These are phyloP conservation scores for Panorpa germanica DNA, from an alignment of 2,888 invertebrate genomes.

Conservation along the genomic window DNA sequence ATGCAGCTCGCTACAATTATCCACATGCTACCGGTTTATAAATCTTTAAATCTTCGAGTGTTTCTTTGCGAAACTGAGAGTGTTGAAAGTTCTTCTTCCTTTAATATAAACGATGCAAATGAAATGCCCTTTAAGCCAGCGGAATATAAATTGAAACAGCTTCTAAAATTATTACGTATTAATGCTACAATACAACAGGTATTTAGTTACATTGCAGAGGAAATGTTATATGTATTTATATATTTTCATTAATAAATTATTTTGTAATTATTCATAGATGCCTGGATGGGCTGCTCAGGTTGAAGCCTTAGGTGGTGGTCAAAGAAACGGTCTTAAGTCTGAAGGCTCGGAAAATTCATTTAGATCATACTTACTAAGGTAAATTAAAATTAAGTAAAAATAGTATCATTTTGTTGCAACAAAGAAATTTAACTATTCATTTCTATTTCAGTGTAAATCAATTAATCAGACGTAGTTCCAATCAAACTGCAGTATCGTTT, in stretches of 20 bases:
- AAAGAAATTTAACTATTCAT: conserved; percentile 2
- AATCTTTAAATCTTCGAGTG: conserved; percentile 64
- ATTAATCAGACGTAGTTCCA: conserved; percentile 54
- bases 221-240: conserved; percentile 4
- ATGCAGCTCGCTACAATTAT: conserved; percentile 93
- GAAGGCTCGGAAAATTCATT: conserved; percentile 25
- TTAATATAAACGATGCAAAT: not conserved
- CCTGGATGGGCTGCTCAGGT: conserved; percentile 39
- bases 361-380: conserved; percentile 31
- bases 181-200: conserved; percentile 61
- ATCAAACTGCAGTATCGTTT: conserved; percentile 76
- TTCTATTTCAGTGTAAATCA: conserved; percentile 42
- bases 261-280: conserved; percentile 22
- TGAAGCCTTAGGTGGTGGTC: conserved; percentile 25
- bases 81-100: conserved; percentile 14
- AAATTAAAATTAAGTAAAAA: conserved; percentile 12
- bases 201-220: conserved; percentile 15
- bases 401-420: conserved; percentile 10
- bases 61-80: conserved; percentile 54
- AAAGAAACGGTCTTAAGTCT: conserved; percentile 18
- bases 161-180: conserved; percentile 73
- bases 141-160: conserved; percentile 34
- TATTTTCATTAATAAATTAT: not conserved
- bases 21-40: conserved; percentile 81
- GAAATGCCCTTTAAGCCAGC: conserved; percentile 16